Evolutionary conservation across 2,113 vertebrate species (phyloP), one percentile per base, ranked within the genome.

Genomic region (Scomber japonicus): DNA sequence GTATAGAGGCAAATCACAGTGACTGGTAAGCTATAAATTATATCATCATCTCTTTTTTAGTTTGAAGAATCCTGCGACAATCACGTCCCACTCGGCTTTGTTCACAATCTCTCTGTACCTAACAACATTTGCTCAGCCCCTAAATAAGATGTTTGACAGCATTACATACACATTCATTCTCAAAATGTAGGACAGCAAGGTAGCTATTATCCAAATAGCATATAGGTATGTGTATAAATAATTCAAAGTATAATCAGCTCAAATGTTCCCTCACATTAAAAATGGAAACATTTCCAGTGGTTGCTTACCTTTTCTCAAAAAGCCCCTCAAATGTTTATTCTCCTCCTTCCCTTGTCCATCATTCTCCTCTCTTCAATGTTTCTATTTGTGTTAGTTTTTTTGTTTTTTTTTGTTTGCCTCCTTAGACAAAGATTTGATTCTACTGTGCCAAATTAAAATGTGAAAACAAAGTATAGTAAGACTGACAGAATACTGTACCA

Each of bases 171-270:
- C 48, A n/a, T 77, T 72, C 50, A 63, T 27, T 64, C 21, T 59
- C 6, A 50, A 83, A 64, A 53, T 73, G 67, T 71, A 57, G 35
- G 49, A 40, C 65, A 76, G 67, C 24, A 50, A 80, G 24, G 5
- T 60, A 65, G 44, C 60, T 81, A 44, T 88, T 73, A 78, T 71
- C 57, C 48, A 78, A 74, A 65, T 54, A 67, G 48, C 61, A 55
- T 30, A 76, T 48, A 69, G 50, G 64, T 62, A 63, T 80, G n/a
- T 61, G 11, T 66, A 49, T 70, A 65, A 67, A 75, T 78, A 82
- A 79, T 78, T 59, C 15, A 73, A 71, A 71, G 51, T 65, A 24
- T 68, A 71, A 82, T 80, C 63, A 50, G 70, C 65, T 72, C 11
- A 64, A 61, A 31, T 69, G 51, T 71, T 62, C 9, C 31, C 49